Base-by-base conservation (phyloP, 1,140 invertebrate genomes). In the Dolichoris vasculosae region DNA sequence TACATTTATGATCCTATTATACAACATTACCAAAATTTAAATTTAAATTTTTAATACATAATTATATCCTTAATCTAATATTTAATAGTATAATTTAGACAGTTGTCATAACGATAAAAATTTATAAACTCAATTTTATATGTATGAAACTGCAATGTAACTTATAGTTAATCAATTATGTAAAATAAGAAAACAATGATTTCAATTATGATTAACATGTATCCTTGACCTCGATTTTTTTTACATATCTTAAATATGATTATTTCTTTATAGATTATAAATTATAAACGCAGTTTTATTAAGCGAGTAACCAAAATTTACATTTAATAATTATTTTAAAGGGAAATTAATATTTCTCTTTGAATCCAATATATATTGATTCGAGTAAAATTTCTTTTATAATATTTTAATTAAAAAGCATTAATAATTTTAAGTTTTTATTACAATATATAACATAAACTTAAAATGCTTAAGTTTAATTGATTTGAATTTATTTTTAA, bases 181-280 rank as follows among this genome's bases (percentile, higher is more conserved):
- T 30, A 43, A 43, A 43, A 73, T 4, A 43, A 73, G 20, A 38
- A 43, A 43, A 73, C 26, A 43, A 43, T 43, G 4, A n/a, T 43
- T 73, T 73, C 38, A 43, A 73, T 43, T 51, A 4, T 77, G 43
- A 77, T 35, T 77, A 9, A 48, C 35, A 15, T 17, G 32, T 35
- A 77, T 77, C 75, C 75, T 77, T 77, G 75, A 35, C 30, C 75
- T 77, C 46, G 15, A 26, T 77, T 77, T 77, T 51, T 51, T 51
- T 73, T 73, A 43, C 38, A 40, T 73, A 43, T 43, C 32, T 23
- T 20, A 43, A 7, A 73, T 43, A 43, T 17, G 69, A 40, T n/a
- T 73, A 73, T 73, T 73, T 43, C 26, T 43, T 43, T n/a, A 0
- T n/a, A 43, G 7, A 26, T 73, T 43, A 73, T 73, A 43, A 43